Conservation (phyloP, 2,888 invertebrate genomes). For the Electrophaes corylata region DNA sequence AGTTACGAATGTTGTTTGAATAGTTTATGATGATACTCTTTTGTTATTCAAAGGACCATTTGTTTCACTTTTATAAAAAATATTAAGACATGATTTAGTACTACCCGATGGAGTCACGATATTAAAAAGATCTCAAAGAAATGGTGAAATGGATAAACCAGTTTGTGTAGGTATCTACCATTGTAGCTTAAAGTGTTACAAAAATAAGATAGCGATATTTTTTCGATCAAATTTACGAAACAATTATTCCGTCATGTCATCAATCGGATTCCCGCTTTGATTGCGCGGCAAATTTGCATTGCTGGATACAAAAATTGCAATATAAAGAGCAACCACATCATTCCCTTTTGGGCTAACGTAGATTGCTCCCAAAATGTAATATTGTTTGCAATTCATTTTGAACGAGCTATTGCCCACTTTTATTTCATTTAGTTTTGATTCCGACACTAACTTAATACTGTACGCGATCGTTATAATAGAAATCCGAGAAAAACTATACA, state of each 20-base stretch:
- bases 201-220: constrained; percentile 74
- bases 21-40: constrained; percentile 35
- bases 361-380: constrained; percentile 83
- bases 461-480: constrained; percentile 57
- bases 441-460: constrained; percentile 71
- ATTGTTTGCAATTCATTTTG: constrained; percentile 83
- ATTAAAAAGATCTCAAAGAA: too few species aligned
- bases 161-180: too few species aligned
- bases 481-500: constrained; percentile 60
- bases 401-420: constrained; percentile 78
- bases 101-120: too few species aligned
- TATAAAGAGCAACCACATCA: constrained; percentile 84
- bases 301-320: constrained; percentile 84
- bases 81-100: too few species aligned
- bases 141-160: too few species aligned
- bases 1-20: constrained; percentile 41
- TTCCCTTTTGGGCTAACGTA: constrained; percentile 83
- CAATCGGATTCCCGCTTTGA: constrained; percentile 84
- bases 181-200: constrained; percentile 57
- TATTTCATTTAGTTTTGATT: constrained; percentile 70
- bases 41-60: constrained; percentile 9
- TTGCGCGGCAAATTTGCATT: constrained; percentile 84
- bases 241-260: constrained; percentile 84
- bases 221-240: constrained; percentile 83
- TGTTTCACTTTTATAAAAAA: constrained; percentile 6